Base-by-base conservation (phyloP, 2,113 vertebrate species). In the Oxygymnocypris stewartii region DNA sequence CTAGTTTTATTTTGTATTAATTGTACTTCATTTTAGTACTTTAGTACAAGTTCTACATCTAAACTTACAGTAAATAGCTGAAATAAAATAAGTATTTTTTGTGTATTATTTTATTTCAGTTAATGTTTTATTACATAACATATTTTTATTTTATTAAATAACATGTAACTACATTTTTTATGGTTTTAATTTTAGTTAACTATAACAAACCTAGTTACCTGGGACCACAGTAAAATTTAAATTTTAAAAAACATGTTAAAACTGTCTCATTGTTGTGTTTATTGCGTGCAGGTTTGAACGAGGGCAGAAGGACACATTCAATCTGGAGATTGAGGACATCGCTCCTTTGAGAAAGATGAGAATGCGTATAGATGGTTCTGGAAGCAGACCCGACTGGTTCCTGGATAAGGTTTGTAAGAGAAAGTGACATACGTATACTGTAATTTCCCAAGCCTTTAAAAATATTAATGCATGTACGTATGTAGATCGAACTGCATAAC, bases 341-440 rank as follows among this genome's bases (percentile, higher is more conserved):
- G 96, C 97, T 4, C 97, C 97, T 0, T 93, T 99, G 61, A 96
- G 94, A 90, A 99, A 99, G 93, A 97, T 99, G 95, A 95, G 98
- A 85, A 92, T 99, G 82, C 94, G 96, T 12, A 95, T 96, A 0
- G 97, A 99, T 0, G 97, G 96, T 42, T 95, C 96, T 14, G 98
- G 98, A n/a, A 96, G 94, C 81, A 94, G 97, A 61, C 97, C 97
- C 0, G 96, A 99, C 92, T 99, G 97, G 97, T 98, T 97, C 91
- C 92, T 99, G 57, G 96, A 97, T 65, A 92, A 92, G 96, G 97
- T 97, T 42, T 75, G 88, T 84, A 59, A 76, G 57, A 61, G 20
- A 61, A 80, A 42, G 69, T 42, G 13, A 28, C 44, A 77, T 9
- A 25, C 13, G 18, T 31, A 28, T 16, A 51, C 6, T 28, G 14